These are phyloP conservation scores for Hydrozoanthus gracilis DNA, from an alignment of 92 coral and sea anemone species.

Conservation along the genomic window DNA sequence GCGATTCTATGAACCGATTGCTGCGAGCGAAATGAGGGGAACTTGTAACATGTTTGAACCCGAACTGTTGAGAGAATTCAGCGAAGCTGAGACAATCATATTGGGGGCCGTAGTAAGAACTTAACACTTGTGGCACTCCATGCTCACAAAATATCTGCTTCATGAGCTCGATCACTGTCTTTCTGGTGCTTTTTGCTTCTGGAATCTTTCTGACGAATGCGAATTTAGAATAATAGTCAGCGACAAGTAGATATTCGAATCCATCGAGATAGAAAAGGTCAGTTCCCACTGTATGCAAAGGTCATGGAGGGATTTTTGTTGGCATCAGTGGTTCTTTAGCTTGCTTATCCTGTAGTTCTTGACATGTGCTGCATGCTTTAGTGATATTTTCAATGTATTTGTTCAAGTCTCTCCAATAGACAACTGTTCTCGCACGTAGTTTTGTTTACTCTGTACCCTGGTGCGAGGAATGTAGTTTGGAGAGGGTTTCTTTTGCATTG, in stretches of 20 bases:
- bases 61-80: no score
- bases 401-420: slow-evolving; percentile 4
- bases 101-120: no score
- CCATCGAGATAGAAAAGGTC: slow-evolving; percentile 51
- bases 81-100: no score
- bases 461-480: slow-evolving; percentile 20
- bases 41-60: no score
- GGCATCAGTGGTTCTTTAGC: slow-evolving; percentile 54
- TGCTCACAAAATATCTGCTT: not conserved
- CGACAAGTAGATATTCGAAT: slow-evolving; percentile 48
- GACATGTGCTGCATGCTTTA: slow-evolving; percentile 39
- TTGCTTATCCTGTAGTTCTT: slow-evolving; percentile 48
- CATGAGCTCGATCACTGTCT: slow-evolving; percentile 13
- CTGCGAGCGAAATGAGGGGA: no score
- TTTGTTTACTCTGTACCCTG: slow-evolving; percentile 42
- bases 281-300: slow-evolving; percentile 58
- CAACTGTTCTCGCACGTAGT: slow-evolving; percentile 36
- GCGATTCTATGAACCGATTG: no score
- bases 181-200: slow-evolving; percentile 6
- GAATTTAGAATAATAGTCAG: slow-evolving; percentile 66
- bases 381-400: not conserved
- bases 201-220: slow-evolving; percentile 7
- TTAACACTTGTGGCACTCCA: no score
- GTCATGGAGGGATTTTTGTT: slow-evolving; percentile 17
- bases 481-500: slow-evolving; percentile 18